Evolutionary conservation across 1,140 invertebrate species (phyloP).

Genomic region (Vanessa atalanta): DNA sequence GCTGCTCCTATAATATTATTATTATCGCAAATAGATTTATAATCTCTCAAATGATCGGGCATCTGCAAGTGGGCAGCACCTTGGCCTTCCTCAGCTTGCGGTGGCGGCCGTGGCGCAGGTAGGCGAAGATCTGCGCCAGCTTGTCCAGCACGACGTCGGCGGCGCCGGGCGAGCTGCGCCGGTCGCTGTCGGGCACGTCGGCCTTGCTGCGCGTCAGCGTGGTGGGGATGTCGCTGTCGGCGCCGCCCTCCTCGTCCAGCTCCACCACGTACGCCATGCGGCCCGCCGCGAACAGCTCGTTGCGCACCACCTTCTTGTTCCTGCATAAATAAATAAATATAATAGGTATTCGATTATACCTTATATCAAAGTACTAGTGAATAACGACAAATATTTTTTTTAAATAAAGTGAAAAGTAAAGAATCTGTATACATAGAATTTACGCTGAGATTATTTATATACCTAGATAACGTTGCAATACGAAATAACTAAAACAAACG

Average conservation of each 20-base stretch:
- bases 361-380: no score
- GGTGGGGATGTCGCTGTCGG: constrained; percentile 96
- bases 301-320: constrained; percentile 88
- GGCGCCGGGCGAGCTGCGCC: constrained; percentile 88
- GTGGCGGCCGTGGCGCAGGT: constrained; percentile 91
- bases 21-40: no score
- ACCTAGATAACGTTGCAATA: no score
- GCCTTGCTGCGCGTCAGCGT: constrained; percentile 97
- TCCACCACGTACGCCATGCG: constrained; percentile 99
- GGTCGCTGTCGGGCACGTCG: constrained; percentile 89
- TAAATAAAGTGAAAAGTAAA: no score
- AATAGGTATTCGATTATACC: no score
- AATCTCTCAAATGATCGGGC: no score
- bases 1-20: no score
- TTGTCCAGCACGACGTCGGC: constrained; percentile 99
- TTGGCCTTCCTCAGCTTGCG: constrained; percentile 90
- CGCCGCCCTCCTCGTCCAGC: constrained; percentile 90
- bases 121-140: constrained; percentile 97
- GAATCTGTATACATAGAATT: no score
- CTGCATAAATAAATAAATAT: constrained; percentile 49
- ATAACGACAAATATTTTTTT: no score
- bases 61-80: constrained; percentile 47
- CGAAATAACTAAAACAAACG: no score
- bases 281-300: constrained; percentile 97
- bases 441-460: no score